These are phyloP conservation scores for Engraulis encrasicolus DNA, from an alignment of 2,113 vertebrate genomes.

Conservation along the genomic window DNA sequence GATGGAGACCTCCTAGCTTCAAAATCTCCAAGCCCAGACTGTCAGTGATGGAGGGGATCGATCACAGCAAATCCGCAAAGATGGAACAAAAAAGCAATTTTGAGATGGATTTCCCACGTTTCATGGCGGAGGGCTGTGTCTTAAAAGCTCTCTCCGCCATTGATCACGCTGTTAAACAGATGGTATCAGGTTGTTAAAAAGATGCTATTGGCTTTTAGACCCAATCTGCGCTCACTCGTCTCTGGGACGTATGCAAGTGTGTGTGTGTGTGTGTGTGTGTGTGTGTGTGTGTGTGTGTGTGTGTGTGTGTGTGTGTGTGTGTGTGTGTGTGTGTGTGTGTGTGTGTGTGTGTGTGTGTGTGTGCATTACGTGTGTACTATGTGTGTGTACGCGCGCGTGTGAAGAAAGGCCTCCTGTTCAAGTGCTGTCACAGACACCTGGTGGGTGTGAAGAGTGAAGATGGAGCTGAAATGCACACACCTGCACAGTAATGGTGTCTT, in stretches of 20 bases:
- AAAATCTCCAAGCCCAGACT: not conserved
- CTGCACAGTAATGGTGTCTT: too few species aligned
- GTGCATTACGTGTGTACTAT: too few species aligned
- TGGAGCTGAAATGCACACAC: too few species aligned
- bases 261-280: not conserved
- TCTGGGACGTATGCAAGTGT: not conserved
- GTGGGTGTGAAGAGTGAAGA: too few species aligned
- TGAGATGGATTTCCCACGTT: constrained; percentile 18
- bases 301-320: not conserved
- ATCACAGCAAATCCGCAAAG: not conserved
- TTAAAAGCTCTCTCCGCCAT: not conserved
- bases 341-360: not conserved
- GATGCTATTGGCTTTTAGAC: not conserved
- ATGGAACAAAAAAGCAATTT: constrained; percentile 18
- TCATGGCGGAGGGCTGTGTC: not conserved
- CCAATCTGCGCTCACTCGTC: constrained; percentile 5
- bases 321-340: not conserved
- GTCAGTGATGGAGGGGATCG: not conserved
- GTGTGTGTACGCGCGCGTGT: not conserved
- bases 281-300: not conserved
- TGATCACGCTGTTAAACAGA: constrained; percentile 14
- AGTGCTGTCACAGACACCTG: too few species aligned
- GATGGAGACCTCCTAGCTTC: too few species aligned
- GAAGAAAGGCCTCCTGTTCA: too few species aligned
- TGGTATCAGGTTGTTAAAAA: constrained; percentile 5